Percentiles rank a stretch among this genome's conserved stretches.
Conservation (phyloP, 2,113 vertebrate species). For the Menidia beryllina region DNA sequence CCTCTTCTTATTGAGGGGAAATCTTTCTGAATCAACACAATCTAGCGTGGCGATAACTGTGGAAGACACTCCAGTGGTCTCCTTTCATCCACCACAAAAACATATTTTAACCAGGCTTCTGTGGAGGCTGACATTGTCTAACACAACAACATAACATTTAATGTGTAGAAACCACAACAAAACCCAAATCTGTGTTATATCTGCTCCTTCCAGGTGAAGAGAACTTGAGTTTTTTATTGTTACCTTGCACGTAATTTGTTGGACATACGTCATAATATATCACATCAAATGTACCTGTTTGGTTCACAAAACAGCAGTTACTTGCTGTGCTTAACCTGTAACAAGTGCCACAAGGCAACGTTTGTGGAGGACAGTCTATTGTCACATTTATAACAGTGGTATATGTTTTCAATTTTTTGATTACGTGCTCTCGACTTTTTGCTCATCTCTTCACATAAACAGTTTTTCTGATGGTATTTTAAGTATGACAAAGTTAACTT, state of each 20-base stretch:
- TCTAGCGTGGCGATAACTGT: not conserved
- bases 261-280: not conserved
- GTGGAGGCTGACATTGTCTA: too few relatives aligned
- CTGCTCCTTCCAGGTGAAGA: not conserved
- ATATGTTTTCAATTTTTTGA: too few relatives aligned
- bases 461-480: not conserved
- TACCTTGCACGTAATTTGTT: not conserved
- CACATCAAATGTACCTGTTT: not conserved
- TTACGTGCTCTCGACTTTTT: not conserved
- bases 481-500: conserved; percentile 5
- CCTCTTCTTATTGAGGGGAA: not conserved
- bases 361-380: too few relatives aligned
- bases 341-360: too few relatives aligned
- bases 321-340: too few relatives aligned
- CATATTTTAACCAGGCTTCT: too few relatives aligned
- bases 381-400: too few relatives aligned
- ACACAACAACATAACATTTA: not conserved
- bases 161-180: not conserved
- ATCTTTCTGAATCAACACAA: not conserved
- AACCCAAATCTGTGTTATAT: not conserved
- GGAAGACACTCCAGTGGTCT: not conserved
- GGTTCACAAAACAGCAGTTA: not conserved
- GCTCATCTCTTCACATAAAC: conserved; percentile 11
- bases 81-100: too few relatives aligned
- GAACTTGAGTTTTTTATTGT: not conserved